Base-by-base conservation (phyloP, 2,797 vertebrate species). In the Megaceryle alcyon region DNA sequence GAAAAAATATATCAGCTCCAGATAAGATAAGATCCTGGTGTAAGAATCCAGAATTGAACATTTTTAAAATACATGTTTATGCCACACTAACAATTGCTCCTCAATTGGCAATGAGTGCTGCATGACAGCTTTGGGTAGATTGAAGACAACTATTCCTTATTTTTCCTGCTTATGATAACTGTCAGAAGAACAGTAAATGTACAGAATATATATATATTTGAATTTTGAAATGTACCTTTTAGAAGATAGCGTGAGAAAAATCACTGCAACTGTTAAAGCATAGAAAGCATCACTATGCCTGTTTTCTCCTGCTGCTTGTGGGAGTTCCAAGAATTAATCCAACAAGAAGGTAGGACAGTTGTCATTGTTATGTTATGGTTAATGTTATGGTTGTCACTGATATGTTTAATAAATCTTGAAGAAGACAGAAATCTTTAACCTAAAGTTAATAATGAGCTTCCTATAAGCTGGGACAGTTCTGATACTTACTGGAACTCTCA, bases 1-100 rank as follows among this genome's bases (percentile, higher is more conserved):
- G 37, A 87, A 37, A 61, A 94, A 94, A 85, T 9, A 92, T 31
- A 79, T 56, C 46, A 79, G 7, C 44, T 66, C 28, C 35, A 88
- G 69, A 51, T 75, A 77, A 93, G 44, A 65, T 14, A 73, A 10
- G 31, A 82, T 75, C 17, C 46, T 33, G 10, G 10, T 66, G 28
- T 69, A 59, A 91, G 54, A 90, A 88, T n/a, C 18, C 46, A 90
- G 69, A 80, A 92, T 13, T 14, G 7, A 81, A 61, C 6, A 1
- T 59, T 80, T 94, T 79, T 19, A 61, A 97, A 96, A 66, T 59
- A 90, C 48, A 18, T 33, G 6, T 57, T 88, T 48, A 88, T 64
- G 41, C 25, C 64, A 57, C 46, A 44, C 63, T 54, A 94, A 88
- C 73, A 73, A 79, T 84, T 68, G 72, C 41, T 81, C 73, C 89